Base-by-base conservation (phyloP, 2,888 invertebrate genomes). In the Mythimna vitellina region DNA sequence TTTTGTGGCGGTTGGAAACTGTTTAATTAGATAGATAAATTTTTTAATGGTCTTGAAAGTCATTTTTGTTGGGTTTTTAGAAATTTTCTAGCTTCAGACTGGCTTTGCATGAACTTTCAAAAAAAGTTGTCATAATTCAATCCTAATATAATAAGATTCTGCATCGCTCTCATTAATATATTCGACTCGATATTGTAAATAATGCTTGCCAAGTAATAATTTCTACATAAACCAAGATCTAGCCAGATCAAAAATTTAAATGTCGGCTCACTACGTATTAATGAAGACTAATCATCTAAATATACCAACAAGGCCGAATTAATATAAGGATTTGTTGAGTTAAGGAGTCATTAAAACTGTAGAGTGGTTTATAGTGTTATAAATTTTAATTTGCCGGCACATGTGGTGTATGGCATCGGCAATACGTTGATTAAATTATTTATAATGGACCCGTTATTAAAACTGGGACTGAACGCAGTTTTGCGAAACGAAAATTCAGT, bases 281-380 rank as follows among this genome's bases (percentile, higher is more conserved):
- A 92, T 90, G 89, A 92, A 91, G 88, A 89, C 87, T 92, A 92
- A 94, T 93, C 90, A 92, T 90, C 92, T 91, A 89, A 94, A 93
- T 92, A 92, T 90, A 90, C 89, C 73, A 83, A 82, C 94, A 94
- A 95, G 95, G 95, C 89, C 90, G 90, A 92, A 93, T 93, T 92
- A 92, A 94, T 94, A 91, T 89, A 89, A 89, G 92, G 93, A 93
- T 93, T 92, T 92, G 90, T 86, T 78, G 78, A 84, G 83, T 86
- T 91, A 91, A 90, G 86, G 86, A 87, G 85, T 84, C 86, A 89
- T 90, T 89, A 90, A 89, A 86, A 86, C 81, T 81, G 84, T 86
- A 74, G 87, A 88, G 80, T 83, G 77, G 81, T 89, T 90, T 87
- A 89, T 89, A 85, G 87, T 82, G 87, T 84, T 88, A 89, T 91